Percentiles rank a stretch among this genome's conserved stretches.
These are phyloP conservation scores for Amblyjoppa proteus DNA, from an alignment of 2,888 invertebrate genomes.

Conservation along the genomic window DNA sequence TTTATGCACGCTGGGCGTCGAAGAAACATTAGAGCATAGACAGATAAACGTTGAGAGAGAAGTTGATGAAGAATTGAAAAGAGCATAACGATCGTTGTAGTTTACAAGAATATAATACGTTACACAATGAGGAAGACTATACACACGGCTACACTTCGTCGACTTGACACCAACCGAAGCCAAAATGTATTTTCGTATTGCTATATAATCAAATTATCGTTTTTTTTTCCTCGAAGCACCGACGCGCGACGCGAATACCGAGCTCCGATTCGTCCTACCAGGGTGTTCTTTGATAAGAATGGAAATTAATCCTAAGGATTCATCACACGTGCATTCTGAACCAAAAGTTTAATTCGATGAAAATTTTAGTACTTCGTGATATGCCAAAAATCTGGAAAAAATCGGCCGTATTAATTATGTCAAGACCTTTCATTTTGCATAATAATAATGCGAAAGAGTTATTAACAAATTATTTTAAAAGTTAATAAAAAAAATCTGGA, in stretches of 20 bases:
- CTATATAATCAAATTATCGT: slow-evolving; percentile 75
- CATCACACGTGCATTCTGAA: too few relatives aligned
- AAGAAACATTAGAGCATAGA: slow-evolving; percentile 50
- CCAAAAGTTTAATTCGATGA: too few relatives aligned
- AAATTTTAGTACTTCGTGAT: too few relatives aligned
- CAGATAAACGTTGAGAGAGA: slow-evolving; percentile 29
- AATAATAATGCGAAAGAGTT: too few relatives aligned
- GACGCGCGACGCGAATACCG: slow-evolving; percentile 28
- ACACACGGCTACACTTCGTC: slow-evolving; percentile 58
- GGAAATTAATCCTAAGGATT: not conserved
- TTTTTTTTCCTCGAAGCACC: slow-evolving; percentile 69
- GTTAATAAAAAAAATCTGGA: too few relatives aligned
- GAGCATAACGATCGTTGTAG: slow-evolving; percentile 69
- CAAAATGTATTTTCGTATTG: slow-evolving; percentile 78
- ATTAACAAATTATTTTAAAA: too few relatives aligned
- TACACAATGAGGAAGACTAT: slow-evolving; percentile 65
- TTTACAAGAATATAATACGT: slow-evolving; percentile 69
- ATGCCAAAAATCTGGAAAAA: too few relatives aligned
- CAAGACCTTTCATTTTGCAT: too few relatives aligned
- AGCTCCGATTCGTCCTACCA: not conserved
- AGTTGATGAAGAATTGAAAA: slow-evolving; percentile 40
- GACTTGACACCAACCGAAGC: slow-evolving; percentile 69
- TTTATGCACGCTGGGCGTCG: slow-evolving; percentile 70
- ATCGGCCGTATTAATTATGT: too few relatives aligned
- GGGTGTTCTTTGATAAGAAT: not conserved